Conservation (phyloP, 2,888 invertebrate species). For the Zygogramma bicolorata region DNA sequence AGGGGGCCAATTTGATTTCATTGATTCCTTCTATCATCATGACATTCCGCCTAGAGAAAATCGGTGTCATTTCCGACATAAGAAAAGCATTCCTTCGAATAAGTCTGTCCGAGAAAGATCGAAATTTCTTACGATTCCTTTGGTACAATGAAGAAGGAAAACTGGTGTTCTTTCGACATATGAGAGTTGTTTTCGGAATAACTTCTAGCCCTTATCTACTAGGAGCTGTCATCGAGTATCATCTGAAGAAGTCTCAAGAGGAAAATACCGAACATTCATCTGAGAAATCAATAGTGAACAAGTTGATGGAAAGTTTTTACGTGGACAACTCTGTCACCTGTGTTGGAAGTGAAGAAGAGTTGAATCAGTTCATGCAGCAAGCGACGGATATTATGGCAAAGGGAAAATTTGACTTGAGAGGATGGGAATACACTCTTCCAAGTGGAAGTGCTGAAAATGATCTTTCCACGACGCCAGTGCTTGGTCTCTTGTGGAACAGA, state of each 20-base stretch:
- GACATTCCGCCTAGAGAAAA: constrained; percentile 31
- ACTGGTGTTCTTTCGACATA: constrained; percentile 37
- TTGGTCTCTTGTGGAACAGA: constrained; percentile 30
- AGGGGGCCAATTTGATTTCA: constrained; percentile 26
- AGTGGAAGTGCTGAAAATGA: not conserved
- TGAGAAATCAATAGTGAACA: not conserved
- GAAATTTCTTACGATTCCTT: constrained; percentile 53
- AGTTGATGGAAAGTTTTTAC: constrained; percentile 27
- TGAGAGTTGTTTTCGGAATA: constrained; percentile 37
- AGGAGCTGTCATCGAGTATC: constrained; percentile 38
- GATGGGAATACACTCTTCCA: not conserved
- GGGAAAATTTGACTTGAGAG: constrained; percentile 29
- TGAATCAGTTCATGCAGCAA: constrained; percentile 26
- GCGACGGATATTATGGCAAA: constrained; percentile 8
- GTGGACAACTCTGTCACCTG: constrained; percentile 32
- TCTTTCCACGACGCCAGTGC: not conserved
- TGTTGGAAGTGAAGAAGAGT: constrained; percentile 4
- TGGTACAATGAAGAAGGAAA: constrained; percentile 42
- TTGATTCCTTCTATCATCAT: too few species aligned
- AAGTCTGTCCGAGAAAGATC: constrained; percentile 43
- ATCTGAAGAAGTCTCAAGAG: constrained; percentile 21
- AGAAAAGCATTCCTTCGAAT: constrained; percentile 57
- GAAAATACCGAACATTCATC: not conserved
- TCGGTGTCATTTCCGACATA: constrained; percentile 52
- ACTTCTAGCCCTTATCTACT: constrained; percentile 38